phyloP scores from a whole-genome alignment of 2,797 vertebrate species.

The Cossypha heuglini region DNA sequence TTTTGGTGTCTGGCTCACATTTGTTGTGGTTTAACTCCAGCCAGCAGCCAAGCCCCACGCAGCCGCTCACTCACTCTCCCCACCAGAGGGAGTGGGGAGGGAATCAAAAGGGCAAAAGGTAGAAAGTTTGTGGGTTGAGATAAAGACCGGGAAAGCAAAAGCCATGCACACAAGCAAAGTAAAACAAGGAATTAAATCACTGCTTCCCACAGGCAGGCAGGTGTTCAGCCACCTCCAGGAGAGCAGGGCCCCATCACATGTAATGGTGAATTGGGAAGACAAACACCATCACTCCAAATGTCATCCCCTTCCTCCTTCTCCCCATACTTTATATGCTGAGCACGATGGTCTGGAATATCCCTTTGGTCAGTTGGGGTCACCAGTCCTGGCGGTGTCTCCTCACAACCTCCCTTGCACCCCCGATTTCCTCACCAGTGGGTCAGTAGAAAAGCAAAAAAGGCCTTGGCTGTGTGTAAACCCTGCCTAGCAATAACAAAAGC shows the following conservation, averaged over 20 bases:
- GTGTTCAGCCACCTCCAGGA: not conserved
- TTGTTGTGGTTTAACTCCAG: not conserved
- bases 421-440: not conserved
- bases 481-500: not conserved
- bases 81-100: not conserved
- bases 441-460: not conserved
- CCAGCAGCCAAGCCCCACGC: not conserved
- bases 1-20: not conserved
- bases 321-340: not conserved
- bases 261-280: not conserved
- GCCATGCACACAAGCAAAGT: not conserved
- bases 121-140: not conserved
- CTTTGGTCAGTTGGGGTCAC: not conserved
- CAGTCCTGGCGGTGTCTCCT: not conserved
- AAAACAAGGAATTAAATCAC: not conserved
- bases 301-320: not conserved
- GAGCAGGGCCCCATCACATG: accelerated
- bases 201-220: not conserved
- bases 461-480: not conserved
- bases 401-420: not conserved
- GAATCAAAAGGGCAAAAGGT: not conserved
- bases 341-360: not conserved
- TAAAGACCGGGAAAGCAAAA: not conserved
- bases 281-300: not conserved
- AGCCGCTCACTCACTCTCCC: not conserved